Evolutionary conservation across 2,888 invertebrate species (phyloP).

Genomic region (Hedychridium roseum): DNA sequence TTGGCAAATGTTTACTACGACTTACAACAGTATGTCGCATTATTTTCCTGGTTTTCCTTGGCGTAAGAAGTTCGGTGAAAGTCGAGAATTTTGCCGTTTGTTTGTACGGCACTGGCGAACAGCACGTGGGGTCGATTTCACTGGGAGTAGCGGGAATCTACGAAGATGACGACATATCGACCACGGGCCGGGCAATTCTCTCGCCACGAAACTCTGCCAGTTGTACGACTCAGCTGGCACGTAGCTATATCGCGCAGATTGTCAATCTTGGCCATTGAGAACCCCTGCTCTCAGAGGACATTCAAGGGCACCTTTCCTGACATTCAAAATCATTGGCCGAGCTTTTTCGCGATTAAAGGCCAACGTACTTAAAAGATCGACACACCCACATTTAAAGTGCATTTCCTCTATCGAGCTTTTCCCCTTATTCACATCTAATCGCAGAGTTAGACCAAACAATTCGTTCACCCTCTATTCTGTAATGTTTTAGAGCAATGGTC

Average conservation of each 20-base stretch:
- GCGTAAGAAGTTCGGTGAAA: no score
- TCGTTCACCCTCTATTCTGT: no score
- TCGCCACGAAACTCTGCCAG: no score
- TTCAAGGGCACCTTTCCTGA: constrained; percentile 53
- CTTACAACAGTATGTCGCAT: no score
- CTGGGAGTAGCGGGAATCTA: constrained; percentile 9
- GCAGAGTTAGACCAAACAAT: no score
- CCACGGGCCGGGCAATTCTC: constrained; percentile 25
- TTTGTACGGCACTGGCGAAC: constrained; percentile 14
- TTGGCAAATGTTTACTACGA: no score
- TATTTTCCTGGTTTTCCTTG: no score
- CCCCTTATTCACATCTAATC: background rate
- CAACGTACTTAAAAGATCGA: constrained; percentile 11
- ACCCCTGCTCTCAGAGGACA: constrained; percentile 47
- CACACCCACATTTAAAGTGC: background rate
- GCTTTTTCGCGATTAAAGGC: constrained; percentile 25
- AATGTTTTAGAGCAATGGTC: no score
- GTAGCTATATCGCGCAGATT: no score
- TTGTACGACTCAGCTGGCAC: constrained; percentile 18
- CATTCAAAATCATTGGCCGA: constrained; percentile 38
- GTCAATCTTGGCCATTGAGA: constrained; percentile 40
- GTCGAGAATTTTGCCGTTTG: no score
- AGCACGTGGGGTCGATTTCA: constrained; percentile 24
- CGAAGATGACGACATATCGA: constrained; percentile 43
- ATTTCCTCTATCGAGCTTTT: background rate